Evolutionary conservation across 1,140 invertebrate species (phyloP).

Genomic region (Ceratosolen fusciceps): DNA sequence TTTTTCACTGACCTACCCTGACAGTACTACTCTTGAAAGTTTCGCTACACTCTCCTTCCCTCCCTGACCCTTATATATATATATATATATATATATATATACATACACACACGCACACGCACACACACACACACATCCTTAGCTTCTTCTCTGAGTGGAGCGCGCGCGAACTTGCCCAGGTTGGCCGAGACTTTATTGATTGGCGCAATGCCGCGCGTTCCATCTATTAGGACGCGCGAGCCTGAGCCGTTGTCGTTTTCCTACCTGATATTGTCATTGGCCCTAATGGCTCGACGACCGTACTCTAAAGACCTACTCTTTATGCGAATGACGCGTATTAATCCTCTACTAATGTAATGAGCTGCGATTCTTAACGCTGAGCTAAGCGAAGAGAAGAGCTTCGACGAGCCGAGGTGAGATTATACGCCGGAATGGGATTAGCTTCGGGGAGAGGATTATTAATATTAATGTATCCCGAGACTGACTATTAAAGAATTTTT

Average conservation of each 20-base stretch:
- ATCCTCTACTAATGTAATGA: constrained; percentile 60
- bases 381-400: constrained; percentile 28
- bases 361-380: constrained; percentile 52
- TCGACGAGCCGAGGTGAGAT: constrained; percentile 17
- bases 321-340: constrained; percentile 55
- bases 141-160: background rate
- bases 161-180: background rate
- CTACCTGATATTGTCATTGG: constrained; percentile 48
- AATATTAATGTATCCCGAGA: constrained; percentile 20
- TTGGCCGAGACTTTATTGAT: background rate
- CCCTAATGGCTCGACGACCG: constrained; percentile 41
- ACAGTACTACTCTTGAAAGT: no score
- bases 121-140: no score
- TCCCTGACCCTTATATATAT: no score
- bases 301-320: constrained; percentile 51
- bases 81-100: no score
- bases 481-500: no score
- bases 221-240: background rate
- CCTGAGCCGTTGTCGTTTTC: constrained; percentile 44
- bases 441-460: background rate
- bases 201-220: background rate
- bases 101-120: no score
- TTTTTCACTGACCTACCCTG: constrained; percentile 14
- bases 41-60: no score
- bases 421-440: constrained; percentile 27